Evolutionary conservation across 2,113 vertebrate genomes (phyloP), one percentile per base, ranked within the genome.

Genomic region (Puffinus mauretanicus): DNA sequence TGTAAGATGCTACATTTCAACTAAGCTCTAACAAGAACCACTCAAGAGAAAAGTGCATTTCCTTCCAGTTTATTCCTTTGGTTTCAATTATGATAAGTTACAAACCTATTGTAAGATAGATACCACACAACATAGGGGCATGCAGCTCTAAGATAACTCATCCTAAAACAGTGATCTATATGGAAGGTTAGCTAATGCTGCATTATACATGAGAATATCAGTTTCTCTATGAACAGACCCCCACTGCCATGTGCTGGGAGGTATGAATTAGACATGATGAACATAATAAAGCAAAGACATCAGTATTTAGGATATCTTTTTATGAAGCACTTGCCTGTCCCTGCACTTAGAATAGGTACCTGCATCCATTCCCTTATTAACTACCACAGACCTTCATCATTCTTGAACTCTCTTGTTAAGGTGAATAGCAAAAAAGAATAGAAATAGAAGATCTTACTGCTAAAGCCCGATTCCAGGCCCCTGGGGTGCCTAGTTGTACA

Each of bases 1-100:
- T 85, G 73, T 93, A 91, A 94, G 91, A 95, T 52, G 84, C 91
- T 80, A 95, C 95, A 66, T 94, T 97, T 95, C 91, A 91, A 73
- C 86, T 90, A 82, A 85, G 78, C 86, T 77, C 89, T 95, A 97
- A 96, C 89, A 91, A 97, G 93, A 97, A 47, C 67, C 78, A 90
- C 94, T 94, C 91, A 90, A 69, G 84, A 93, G 91, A 90, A 92
- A 97, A 96, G 78, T 86, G 84, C 84, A 75, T 91, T 94, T 93
- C 84, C 78, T 94, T 75, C 89, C 86, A 85, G 81, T 83, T 94
- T 88, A 86, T 86, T 82, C 94, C 62, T 96, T 90, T 87, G 62
- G 75, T 85, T 94, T 91, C 95, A 73, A 54, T 20, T 76, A 88
- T 76, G 86, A 27, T 87, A 67, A 91, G 95, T 86, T 77, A 80